Evolutionary conservation across 2,888 invertebrate genomes (phyloP), one percentile per base, ranked within the genome.

Genomic region (Zygogramma bicolorata): DNA sequence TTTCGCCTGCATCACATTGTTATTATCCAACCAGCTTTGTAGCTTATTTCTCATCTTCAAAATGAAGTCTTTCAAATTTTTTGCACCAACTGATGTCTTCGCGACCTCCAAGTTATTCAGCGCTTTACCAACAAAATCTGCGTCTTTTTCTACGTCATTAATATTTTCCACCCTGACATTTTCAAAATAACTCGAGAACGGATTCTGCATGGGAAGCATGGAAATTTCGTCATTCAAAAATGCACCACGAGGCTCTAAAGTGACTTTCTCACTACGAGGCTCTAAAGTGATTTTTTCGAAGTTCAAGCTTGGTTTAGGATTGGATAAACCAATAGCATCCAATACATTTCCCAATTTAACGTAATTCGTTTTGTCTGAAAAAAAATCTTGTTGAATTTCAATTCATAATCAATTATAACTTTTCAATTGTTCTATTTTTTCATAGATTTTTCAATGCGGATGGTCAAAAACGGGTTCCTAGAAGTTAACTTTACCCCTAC

Each of bases 261-360:
- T n/a, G n/a, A n/a, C n/a, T n/a, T n/a, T n/a, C n/a, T n/a, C 25
- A 1, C 25, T 29, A 10, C 63, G 42, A 27, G 63, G 49, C 20
- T 49, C 29, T 10, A 63, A 1, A 7, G 49, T 60, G 29, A 46
- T 58, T 42, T 65, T 59, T 15, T 66, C 27, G 53, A 69, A 62
- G 13, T 31, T 68, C 18, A 60, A 15, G 20, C 22, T 68, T 0
- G 61, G 68, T 29, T 83, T 73, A 2, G 86, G 85, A 65, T 85
- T 83, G 1, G 86, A 83, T 3, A 86, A 53, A 10, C 86, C 86
- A 10, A 85, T 78, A 8, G 86, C 84, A 70, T 86, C 85, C 77
- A 85, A 77, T 3, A 87, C 75, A 29, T 85, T 76, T 3, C 85
- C 84, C 71, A 85, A 71, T 31, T 80, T 81, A 6, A 87, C 80